Evolutionary conservation across 2,113 vertebrate species (phyloP), one percentile per base, ranked within the genome.

Genomic region (Oryctolagus cuniculus): DNA sequence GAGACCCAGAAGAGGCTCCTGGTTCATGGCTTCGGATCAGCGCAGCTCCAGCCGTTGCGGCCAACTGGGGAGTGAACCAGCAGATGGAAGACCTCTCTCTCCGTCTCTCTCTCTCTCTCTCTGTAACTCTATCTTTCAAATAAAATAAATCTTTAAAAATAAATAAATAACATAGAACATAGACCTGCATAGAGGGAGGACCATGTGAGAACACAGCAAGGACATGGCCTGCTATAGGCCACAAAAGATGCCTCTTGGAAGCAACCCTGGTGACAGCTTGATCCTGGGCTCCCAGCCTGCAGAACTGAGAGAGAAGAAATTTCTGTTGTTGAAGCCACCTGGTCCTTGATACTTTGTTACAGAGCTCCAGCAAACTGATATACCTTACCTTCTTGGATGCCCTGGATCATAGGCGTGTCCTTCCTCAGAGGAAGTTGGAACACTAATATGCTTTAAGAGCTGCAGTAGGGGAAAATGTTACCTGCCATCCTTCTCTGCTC

Each of bases 351-450:
- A 6, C 53, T 63, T 34, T 10, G 3, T 82, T 64, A 29, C 3
- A 2, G 16, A 34, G 77, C 61, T 3, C 6, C 6, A 5, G 67
- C 15, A 27, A n/a, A 55, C 66, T 29, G 8, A 6, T 2, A 27
- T 4, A 58, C 15, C 44, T 73, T 11, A 61, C 31, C n/a, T 63
- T 61, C 36, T 69, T 44, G n/a, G 74, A 29, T 5, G 31, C 22
- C 25, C n/a, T 21, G 12, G 7, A 4, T 15, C 25, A 7, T 15
- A 12, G 1, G 13, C 10, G 10, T 4, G 0, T 27, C 22, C 72
- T 78, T 61, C 31, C 16, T 29, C 38, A 17, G 5, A 25, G 49
- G 55, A 61, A 15, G 17, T 0, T 7, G 55, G 69, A 38, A 24
- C 24, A 31, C 29, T 0, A 2, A 9, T 22, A 31, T 3, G 19